These are phyloP conservation scores for Machimus rusticus DNA, from an alignment of 2,888 invertebrate genomes.

Conservation along the genomic window DNA sequence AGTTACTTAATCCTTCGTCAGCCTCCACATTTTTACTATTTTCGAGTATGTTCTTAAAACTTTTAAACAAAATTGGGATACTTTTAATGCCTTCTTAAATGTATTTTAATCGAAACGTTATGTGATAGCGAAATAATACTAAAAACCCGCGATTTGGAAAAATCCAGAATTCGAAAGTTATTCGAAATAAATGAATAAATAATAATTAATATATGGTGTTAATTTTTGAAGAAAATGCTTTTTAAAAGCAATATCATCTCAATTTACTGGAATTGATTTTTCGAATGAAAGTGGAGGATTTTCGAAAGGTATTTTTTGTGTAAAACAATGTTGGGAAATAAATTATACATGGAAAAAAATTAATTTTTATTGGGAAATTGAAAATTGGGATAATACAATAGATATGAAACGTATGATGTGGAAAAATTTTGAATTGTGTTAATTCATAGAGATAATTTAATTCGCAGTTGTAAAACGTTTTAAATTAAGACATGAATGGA, in stretches of 20 bases:
- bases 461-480: no score
- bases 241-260: neutral
- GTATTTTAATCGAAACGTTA: neutral
- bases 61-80: neutral
- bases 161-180: no score
- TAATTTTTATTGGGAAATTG: neutral
- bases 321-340: neutral
- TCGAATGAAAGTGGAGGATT: neutral
- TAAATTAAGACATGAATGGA: no score
- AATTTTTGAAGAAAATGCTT: neutral
- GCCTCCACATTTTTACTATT: no score
- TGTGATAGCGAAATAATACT: neutral
- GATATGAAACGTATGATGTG: no score
- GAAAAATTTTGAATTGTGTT: no score
- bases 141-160: neutral
- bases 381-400: no score
- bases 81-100: neutral
- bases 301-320: neutral
- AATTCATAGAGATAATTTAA: no score
- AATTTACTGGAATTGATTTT: neutral
- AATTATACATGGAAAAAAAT: neutral
- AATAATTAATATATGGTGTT: neutral
- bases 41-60: neutral
- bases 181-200: no score
- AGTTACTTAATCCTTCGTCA: neutral